These are phyloP conservation scores for Andrena fulva DNA, from an alignment of 2,888 invertebrate species.

Conservation along the genomic window DNA sequence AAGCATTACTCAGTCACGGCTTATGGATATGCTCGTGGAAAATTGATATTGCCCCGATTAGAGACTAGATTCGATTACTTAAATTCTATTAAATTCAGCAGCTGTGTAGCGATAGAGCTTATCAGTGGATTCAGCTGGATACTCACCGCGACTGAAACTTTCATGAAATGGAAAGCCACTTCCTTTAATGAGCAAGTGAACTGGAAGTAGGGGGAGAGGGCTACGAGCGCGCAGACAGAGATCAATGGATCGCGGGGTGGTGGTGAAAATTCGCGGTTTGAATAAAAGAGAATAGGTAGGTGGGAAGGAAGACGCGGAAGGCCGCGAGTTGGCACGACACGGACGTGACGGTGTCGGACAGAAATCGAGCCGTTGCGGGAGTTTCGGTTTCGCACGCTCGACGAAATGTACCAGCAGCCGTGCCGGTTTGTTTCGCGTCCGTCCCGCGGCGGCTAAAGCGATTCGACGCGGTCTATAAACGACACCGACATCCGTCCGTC, in stretches of 20 bases:
- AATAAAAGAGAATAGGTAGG: neutral
- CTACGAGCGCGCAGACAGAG: neutral
- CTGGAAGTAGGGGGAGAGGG: too few relatives aligned
- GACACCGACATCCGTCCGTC: neutral
- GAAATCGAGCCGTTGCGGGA: neutral
- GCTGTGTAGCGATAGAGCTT: too few relatives aligned
- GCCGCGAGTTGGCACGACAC: neutral
- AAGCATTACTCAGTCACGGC: too few relatives aligned
- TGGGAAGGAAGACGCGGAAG: conserved; percentile 1
- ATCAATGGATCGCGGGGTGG: conserved; percentile 1
- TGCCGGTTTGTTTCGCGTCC: conserved; percentile 35
- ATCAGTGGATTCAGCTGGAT: too few relatives aligned
- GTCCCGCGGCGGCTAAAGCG: conserved; percentile 19
- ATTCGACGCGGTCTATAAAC: conserved; percentile 21
- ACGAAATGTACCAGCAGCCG: neutral
- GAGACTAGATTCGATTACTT: too few relatives aligned
- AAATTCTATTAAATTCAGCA: too few relatives aligned
- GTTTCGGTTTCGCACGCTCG: conserved; percentile 2
- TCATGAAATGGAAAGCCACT: too few relatives aligned
- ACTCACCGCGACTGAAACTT: too few relatives aligned
- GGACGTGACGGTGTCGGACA: conserved; percentile 3
- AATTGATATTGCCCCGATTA: too few relatives aligned
- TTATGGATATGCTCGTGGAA: too few relatives aligned
- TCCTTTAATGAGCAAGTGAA: too few relatives aligned
- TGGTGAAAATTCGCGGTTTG: neutral